These are phyloP conservation scores for Pandion haliaetus DNA, from an alignment of 2,113 vertebrate genomes.

Conservation along the genomic window DNA sequence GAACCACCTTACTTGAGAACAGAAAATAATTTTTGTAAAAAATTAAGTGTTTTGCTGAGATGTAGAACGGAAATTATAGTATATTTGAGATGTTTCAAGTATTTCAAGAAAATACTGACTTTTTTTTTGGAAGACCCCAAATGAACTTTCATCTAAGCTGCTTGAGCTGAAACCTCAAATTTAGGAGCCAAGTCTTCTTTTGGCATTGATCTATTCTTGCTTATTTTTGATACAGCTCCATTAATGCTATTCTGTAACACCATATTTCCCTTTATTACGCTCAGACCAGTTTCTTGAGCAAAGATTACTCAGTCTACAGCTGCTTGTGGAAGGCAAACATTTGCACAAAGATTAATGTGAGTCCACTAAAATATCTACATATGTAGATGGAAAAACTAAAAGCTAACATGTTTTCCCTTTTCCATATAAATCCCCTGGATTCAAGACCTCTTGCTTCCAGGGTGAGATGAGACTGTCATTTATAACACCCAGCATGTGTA, in stretches of 20 bases:
- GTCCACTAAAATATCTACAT: background rate
- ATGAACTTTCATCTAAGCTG: background rate
- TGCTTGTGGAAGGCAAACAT: background rate
- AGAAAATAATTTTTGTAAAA: background rate
- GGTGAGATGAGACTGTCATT: background rate
- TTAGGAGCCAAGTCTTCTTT: background rate
- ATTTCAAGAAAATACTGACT: background rate
- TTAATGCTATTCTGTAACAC: background rate
- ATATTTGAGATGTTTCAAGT: background rate
- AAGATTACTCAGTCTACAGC: background rate
- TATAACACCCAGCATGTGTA: background rate
- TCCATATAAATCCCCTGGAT: background rate
- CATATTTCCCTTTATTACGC: fast-evolving
- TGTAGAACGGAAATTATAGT: background rate
- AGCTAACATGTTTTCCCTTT: background rate
- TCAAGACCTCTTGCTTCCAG: background rate
- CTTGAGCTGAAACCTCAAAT: background rate
- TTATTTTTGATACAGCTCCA: background rate
- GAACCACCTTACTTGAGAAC: background rate
- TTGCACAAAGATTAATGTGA: background rate
- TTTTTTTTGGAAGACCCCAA: background rate
- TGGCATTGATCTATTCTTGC: background rate
- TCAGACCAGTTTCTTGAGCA: background rate
- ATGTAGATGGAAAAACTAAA: background rate
- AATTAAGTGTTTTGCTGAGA: background rate